Evolutionary conservation across 2,888 invertebrate species (phyloP), one percentile per base, ranked within the genome.

Genomic region (Apoderus coryli): DNA sequence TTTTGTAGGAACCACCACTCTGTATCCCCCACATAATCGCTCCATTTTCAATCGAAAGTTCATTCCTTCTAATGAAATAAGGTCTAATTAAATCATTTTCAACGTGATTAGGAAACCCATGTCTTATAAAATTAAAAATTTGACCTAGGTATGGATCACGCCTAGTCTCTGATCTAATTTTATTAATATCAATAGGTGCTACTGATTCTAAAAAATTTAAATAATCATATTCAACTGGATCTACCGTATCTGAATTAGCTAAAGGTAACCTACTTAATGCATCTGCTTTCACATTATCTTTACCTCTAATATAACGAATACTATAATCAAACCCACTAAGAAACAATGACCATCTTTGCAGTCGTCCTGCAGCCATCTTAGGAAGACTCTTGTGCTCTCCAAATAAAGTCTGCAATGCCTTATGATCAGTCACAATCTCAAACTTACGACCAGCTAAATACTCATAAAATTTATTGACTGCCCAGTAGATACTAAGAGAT

Each of bases 401-500:
- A 23, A 23, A n/a, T 2, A 48, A 24, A 1, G 44, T 43, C 29
- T 44, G 34, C n/a, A 52, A 38, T 2, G 49, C 51, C 30, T 50
- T 51, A 31, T 53, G 51, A 34, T 54, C 52, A 0, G 48, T 42
- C 3, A 34, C 29, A 3, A 54, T 29, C 4, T 39, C 40, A 39
- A 53, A 54, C 12, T 43, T 38, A 5, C 39, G 41, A 3, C 48
- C 48, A 11, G 40, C 27, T 27, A 54, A 36, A 44, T 52, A 54
- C 31, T 53, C 47, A 34, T 48, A 44, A 34, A 50, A 48, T 24
- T 46, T 50, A 7, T 35, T 16, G 3, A 35, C 31, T 9, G 33
- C 34, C 39, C 38, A 42, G 19, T 36, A 38, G n/a, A 39, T 35
- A 24, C 26, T 25, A 11, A 40, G 22, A 5, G 38, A 40, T 12